These are phyloP conservation scores for Diacarnus erythraeanus DNA, from an alignment of 37 sponge, comb jelly and placozoan genomes.

Conservation along the genomic window DNA sequence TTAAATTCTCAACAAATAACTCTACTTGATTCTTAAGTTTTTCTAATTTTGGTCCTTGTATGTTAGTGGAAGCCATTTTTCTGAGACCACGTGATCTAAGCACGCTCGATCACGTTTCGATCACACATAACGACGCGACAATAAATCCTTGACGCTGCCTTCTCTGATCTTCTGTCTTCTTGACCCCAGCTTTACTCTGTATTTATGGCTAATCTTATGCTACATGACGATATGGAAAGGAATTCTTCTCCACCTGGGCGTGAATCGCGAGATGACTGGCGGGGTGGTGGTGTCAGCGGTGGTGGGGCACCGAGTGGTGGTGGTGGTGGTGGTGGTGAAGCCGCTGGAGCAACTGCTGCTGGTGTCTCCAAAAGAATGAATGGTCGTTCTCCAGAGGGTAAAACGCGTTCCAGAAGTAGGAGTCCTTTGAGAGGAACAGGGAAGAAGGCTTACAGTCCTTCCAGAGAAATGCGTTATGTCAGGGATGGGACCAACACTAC, in stretches of 20 bases:
- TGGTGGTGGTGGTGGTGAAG: no score
- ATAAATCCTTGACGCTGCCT: neutral
- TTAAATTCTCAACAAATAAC: conserved; percentile 65
- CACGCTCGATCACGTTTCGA: neutral
- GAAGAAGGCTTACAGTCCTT: neutral
- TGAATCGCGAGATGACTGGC: conserved; percentile 39
- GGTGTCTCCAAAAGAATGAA: neutral
- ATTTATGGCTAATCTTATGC: neutral
- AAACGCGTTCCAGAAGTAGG: conserved; percentile 12
- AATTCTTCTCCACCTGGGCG: conserved; percentile 46
- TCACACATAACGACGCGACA: neutral
- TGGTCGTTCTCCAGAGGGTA: neutral
- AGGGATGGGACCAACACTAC: conserved; percentile 45
- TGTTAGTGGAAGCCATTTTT: conserved; percentile 51
- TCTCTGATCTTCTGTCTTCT: neutral
- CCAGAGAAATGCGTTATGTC: neutral
- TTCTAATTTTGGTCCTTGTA: conserved; percentile 27
- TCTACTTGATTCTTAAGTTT: conserved; percentile 59
- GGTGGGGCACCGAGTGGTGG: neutral
- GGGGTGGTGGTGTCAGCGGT: conserved; percentile 1
- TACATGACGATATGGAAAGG: neutral
- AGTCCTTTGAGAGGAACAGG: conserved; percentile 1
- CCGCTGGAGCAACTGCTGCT: neutral
- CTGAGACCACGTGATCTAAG: neutral
- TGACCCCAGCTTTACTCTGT: neutral